Evolutionary conservation across 2,113 vertebrate genomes (phyloP), one percentile per base, ranked within the genome.

Genomic region (Brienomyrus brachyistius): DNA sequence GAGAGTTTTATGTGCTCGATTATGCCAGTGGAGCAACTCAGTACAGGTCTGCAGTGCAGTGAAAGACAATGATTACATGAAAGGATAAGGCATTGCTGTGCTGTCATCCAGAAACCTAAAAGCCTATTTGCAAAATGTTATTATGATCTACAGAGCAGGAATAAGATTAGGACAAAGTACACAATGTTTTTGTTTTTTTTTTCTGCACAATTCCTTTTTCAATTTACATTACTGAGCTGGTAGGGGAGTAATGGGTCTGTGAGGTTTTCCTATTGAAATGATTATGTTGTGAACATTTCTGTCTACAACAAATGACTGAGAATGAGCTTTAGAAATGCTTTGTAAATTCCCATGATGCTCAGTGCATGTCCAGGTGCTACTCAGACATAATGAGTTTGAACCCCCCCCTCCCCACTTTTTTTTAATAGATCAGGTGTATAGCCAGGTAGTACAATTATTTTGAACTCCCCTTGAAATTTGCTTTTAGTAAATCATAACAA

Each of bases 81-180:
- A 92, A 93, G 93, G 90, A 91, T 89, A 94, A 80, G 91, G 90
- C 87, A 89, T 90, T 91, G 90, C 92, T 86, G 88, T 90, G 91
- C 88, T 52, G 85, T 86, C 0, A 91, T 92, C 91, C 31, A 82
- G 6, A 54, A 88, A 47, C 45, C 21, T 43, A 80, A 80, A 80
- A 80, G 74, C 74, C 74, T 19, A 43, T 43, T 80, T 80, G 35
- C 35, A 80, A 80, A 80, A 80, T 80, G 74, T 43, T 80, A 80
- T 80, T 40, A 43, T 80, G 74, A 80, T 43, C 11, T 43, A 35
- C n/a, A 43, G 74, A 80, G 70, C 74, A 80, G 74, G 6, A 13
- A 43, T 40, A 80, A 40, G 74, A 40, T 35, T 74, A 74, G 66
- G n/a, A 74, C 4, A 35, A 74, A 74, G 27, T 74, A 10, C 66